phyloP scores from a whole-genome alignment of 2,797 vertebrate genomes.

The Sebastes jordani region DNA sequence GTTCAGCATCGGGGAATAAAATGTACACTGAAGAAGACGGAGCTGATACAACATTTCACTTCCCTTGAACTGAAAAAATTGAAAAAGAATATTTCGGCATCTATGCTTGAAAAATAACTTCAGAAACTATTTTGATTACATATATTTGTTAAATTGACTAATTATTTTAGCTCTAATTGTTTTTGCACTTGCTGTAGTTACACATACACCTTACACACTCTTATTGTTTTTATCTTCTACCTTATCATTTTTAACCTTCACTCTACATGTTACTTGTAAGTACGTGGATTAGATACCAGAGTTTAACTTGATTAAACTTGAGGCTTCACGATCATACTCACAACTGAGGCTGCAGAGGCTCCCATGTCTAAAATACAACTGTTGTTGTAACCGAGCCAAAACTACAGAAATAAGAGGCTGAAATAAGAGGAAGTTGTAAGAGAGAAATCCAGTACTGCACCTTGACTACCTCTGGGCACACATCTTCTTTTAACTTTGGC shows the following conservation, averaged over 20 bases:
- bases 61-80: too few species aligned
- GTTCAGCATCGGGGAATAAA: background rate
- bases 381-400: background rate
- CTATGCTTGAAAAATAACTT: background rate
- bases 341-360: background rate
- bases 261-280: background rate
- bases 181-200: background rate
- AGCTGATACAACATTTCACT: background rate
- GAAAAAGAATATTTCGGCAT: too few species aligned
- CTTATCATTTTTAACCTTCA: background rate
- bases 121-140: background rate
- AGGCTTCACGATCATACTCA: background rate
- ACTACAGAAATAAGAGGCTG: background rate
- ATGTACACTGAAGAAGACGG: background rate
- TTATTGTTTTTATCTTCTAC: background rate
- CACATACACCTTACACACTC: background rate
- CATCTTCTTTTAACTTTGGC: conserved; percentile 1
- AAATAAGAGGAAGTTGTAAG: background rate
- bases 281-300: background rate
- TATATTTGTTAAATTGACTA: background rate
- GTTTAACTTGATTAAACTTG: background rate
- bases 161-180: background rate
- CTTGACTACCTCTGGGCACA: background rate
- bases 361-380: background rate
- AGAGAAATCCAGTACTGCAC: background rate